Conservation (phyloP, 1,140 invertebrate genomes). For the Chelonus insularis region DNA sequence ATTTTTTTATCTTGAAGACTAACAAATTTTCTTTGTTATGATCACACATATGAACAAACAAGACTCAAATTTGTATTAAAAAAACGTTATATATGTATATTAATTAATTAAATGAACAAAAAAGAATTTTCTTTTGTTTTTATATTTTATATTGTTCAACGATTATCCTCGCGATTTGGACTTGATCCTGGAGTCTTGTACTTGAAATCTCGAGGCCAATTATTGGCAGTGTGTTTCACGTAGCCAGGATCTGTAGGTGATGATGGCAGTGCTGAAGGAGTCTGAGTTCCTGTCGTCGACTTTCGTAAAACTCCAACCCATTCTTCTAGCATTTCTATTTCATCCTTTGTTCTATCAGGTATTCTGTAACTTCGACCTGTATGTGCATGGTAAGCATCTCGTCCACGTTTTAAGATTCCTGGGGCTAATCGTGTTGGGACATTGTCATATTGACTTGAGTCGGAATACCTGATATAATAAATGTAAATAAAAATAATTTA, state of each 20-base stretch:
- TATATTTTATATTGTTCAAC: slow-evolving; percentile 6
- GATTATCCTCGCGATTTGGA: slow-evolving; percentile 55
- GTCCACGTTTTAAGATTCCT: slow-evolving; percentile 46
- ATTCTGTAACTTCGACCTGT: slow-evolving; percentile 39
- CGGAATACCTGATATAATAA: slow-evolving; percentile 45
- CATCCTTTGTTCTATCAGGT: slow-evolving; percentile 41
- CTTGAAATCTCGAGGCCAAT: slow-evolving; percentile 64
- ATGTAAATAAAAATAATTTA: not conserved
- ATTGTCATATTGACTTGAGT: slow-evolving; percentile 58
- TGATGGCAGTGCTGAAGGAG: slow-evolving; percentile 50
- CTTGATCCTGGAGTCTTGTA: slow-evolving; percentile 65
- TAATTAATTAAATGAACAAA: no score
- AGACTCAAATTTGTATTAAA: slow-evolving; percentile 38
- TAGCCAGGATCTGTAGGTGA: slow-evolving; percentile 70
- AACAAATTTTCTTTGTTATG: slow-evolving; percentile 50
- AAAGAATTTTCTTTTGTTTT: no score
- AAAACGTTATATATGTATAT: slow-evolving; percentile 42
- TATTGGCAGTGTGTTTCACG: slow-evolving; percentile 69
- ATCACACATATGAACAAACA: slow-evolving; percentile 37
- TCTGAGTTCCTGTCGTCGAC: slow-evolving; percentile 55
- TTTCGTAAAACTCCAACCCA: slow-evolving; percentile 58
- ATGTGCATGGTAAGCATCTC: slow-evolving; percentile 48
- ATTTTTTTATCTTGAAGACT: no score
- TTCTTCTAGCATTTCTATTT: slow-evolving; percentile 55
- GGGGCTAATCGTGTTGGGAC: slow-evolving; percentile 54